These are phyloP conservation scores for Ectemnius lituratus DNA, from an alignment of 2,888 invertebrate genomes.

Conservation along the genomic window DNA sequence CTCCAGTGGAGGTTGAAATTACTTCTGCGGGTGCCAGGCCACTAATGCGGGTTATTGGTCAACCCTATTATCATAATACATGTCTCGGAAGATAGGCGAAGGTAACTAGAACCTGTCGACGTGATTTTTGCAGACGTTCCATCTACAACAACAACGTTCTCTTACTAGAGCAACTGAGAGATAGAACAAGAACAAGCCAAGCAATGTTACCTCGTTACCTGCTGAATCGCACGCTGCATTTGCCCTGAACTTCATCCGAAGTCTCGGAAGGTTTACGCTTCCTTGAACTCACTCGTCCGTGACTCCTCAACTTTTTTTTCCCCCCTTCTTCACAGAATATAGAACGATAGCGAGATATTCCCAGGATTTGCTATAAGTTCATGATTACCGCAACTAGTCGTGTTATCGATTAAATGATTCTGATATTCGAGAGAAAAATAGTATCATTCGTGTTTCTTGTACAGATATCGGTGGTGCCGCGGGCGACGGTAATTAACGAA, in stretches of 20 bases:
- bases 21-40: constrained; percentile 4
- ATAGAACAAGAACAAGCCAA: constrained; percentile 1
- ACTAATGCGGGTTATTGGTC: constrained; percentile 11
- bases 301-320: not conserved
- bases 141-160: not conserved
- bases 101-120: constrained; percentile 44
- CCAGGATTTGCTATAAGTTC: not conserved
- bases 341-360: not conserved
- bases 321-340: not conserved
- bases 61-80: constrained; percentile 31
- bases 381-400: not conserved
- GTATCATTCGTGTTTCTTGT: not conserved
- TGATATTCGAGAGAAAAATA: not conserved
- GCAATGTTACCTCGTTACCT: constrained; percentile 47
- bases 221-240: constrained; percentile 29
- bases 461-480: not conserved
- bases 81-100: constrained; percentile 28
- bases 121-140: constrained; percentile 29
- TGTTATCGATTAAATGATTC: not conserved
- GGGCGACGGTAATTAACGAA: constrained; percentile 28
- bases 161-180: too few species aligned
- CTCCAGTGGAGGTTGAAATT: constrained; percentile 1
- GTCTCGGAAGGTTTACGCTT: constrained; percentile 19
- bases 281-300: constrained; percentile 15
- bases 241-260: constrained; percentile 31